Base-by-base conservation (phyloP, 2,888 invertebrate species). In the Amblyjoppa fuscipennis region DNA sequence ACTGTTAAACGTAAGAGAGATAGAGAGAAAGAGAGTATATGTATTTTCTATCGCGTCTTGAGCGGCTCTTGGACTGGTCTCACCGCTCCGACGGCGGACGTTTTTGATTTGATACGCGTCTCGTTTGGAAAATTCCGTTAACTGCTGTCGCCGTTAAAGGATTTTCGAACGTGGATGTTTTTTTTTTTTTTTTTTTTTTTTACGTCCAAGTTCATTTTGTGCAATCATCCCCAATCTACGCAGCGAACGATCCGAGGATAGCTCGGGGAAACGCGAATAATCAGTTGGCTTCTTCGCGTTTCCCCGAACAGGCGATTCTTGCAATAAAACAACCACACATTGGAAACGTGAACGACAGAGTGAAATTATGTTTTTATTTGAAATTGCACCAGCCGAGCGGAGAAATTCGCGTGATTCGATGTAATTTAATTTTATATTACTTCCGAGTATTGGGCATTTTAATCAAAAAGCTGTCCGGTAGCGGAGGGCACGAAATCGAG, bases 21-120 rank as follows among this genome's bases (percentile, higher is more conserved):
- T 70, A 87, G 41, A 83, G 86, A 80, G 70, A 81, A 75, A 87
- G 41, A 83, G 86, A 71, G 76, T 80, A 68, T 87, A 84, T 81
- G 84, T 84, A 81, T 74, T 85, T 86, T 82, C 61, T 82, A 70
- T 78, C 51, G 56, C 49, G 70, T 69, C 69, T 81, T 53, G 73
- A 64, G 59, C 38, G 59, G 38, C 28, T 34, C 73, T 77, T 77
- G 84, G 80, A 73, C 70, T 74, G 56, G 34, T 83, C 77, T 66
- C 34, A 41, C 25, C 25, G 51, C 7, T 64, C 28, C 59, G 28
- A 76, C 75, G 51, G 38, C 75, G 20, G 34, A 64, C 69, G 61
- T 73, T 69, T 69, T 79, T 75, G 41, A 64, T 64, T 53, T 59
- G 59, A 56, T 25, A 25, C 56, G 56, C 56, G 56, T 25, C 25